Conservation (phyloP, 1,140 invertebrate species). For the Drosophila nigrodunni region DNA sequence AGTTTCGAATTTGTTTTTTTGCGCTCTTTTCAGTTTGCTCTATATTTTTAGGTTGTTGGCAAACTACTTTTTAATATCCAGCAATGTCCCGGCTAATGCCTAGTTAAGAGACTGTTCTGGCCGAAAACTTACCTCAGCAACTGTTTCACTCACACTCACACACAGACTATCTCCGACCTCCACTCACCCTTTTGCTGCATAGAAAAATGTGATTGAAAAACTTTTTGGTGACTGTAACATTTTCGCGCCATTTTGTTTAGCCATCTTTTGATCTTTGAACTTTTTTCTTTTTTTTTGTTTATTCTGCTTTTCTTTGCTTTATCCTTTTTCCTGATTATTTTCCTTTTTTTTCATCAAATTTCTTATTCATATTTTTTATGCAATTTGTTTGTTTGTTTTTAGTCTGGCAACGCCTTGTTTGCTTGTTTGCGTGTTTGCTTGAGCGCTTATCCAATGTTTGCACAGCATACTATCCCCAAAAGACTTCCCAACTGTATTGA, state of each 20-base stretch:
- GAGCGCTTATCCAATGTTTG: slow-evolving; percentile 42
- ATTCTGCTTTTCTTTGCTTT: neutral
- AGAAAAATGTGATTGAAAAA: slow-evolving; percentile 72
- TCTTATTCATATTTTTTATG: slow-evolving; percentile 41
- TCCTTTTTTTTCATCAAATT: neutral
- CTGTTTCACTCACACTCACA: neutral
- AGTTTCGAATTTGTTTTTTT: slow-evolving; percentile 56
- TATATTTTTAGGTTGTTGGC: slow-evolving; percentile 15
- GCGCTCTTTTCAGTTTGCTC: neutral
- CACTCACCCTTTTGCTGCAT: slow-evolving; percentile 2
- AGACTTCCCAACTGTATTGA: slow-evolving; percentile 17
- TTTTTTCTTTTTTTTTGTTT: slow-evolving; percentile 5
- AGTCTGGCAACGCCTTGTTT: slow-evolving; percentile 12
- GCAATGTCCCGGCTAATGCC: slow-evolving; percentile 24
- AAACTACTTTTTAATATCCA: slow-evolving; percentile 69
- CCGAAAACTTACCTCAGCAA: neutral
- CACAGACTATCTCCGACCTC: slow-evolving; percentile 1
- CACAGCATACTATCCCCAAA: slow-evolving; percentile 19
- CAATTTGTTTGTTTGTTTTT: slow-evolving; percentile 44
- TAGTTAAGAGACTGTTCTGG: neutral
- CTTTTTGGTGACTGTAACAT: slow-evolving; percentile 61
- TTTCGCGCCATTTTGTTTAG: slow-evolving; percentile 59
- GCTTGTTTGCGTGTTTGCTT: slow-evolving; percentile 14
- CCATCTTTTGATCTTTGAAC: slow-evolving; percentile 53
- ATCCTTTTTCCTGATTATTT: neutral